phyloP scores from a whole-genome alignment of 2,888 invertebrate genomes.

The Eupithecia exiguata region DNA sequence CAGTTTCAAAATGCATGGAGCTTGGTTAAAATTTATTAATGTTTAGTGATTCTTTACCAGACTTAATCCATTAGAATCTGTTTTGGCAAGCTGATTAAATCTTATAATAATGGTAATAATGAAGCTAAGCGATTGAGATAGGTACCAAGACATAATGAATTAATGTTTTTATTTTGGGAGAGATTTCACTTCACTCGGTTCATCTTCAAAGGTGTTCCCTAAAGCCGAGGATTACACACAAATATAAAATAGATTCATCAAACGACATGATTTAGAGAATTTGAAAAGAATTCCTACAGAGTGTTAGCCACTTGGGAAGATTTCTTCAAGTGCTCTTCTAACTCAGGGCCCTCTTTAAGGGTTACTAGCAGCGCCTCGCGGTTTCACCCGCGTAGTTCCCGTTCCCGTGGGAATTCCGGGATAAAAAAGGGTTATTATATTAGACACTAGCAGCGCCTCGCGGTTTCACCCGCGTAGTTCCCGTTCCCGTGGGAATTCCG shows the following conservation, averaged over 20 bases:
- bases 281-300: neutral
- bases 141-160: neutral
- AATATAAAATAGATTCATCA: slow-evolving; percentile 10
- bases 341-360: slow-evolving; percentile 5
- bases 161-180: neutral
- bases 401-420: too few relatives aligned
- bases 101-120: neutral
- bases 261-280: slow-evolving; percentile 3
- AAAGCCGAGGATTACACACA: slow-evolving; percentile 2
- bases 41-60: neutral
- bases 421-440: too few relatives aligned
- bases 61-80: neutral
- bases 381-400: too few relatives aligned
- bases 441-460: too few relatives aligned
- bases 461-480: too few relatives aligned
- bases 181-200: neutral
- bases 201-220: slow-evolving; percentile 4
- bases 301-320: slow-evolving; percentile 5
- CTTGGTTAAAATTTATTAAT: neutral
- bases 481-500: too few relatives aligned
- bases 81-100: neutral
- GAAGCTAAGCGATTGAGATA: neutral
- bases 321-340: slow-evolving; percentile 7
- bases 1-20: neutral
- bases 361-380: too few relatives aligned